Base-by-base conservation (phyloP, 2,888 invertebrate species). In the Dicycla oo region DNA sequence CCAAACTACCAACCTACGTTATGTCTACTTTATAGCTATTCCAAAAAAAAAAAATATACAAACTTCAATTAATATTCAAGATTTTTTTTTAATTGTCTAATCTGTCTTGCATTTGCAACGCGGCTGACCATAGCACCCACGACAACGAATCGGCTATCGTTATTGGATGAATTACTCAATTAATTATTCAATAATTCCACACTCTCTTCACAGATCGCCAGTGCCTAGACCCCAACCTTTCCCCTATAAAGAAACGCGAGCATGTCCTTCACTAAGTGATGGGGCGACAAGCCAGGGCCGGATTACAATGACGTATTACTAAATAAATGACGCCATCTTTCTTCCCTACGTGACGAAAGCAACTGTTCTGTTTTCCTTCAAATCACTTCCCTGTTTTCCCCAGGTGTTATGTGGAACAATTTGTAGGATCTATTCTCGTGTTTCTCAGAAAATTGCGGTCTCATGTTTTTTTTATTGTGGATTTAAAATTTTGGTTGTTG, bases 181-280 rank as follows among this genome's bases (percentile, higher is more conserved):
- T 3, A 81, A 71, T 68, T 53, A 81, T 79, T 75, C 30, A 81
- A 71, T 30, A 60, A 58, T 20, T 49, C 18, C 20, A 34, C 47
- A 64, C 1, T 69, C 26, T 49, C 47, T 61, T 54, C 30, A 60
- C 26, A 73, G 73, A 79, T 75, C 81, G 81, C 81, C 13, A 30
- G n/a, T 30, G 64, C 54, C 43, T 72, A 65, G 60, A 23, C 69
- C 73, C 78, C 65, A 65, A 77, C 78, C 75, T 68, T 73, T 61
- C 30, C 90, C 20, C 20, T 88, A 78, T 84, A 86, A 92, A 88
- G 91, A 90, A 93, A 93, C 88, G 86, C 87, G 89, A 91, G 83
- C 90, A 86, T 92, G 92, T 93, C 93, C 92, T 93, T 91, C 90
- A 89, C 91, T 93, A 94, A 93, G 91, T 91, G 92, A 90, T 91